These are phyloP conservation scores for Drosophila affinis DNA, from an alignment of 2,888 invertebrate genomes.

Conservation along the genomic window DNA sequence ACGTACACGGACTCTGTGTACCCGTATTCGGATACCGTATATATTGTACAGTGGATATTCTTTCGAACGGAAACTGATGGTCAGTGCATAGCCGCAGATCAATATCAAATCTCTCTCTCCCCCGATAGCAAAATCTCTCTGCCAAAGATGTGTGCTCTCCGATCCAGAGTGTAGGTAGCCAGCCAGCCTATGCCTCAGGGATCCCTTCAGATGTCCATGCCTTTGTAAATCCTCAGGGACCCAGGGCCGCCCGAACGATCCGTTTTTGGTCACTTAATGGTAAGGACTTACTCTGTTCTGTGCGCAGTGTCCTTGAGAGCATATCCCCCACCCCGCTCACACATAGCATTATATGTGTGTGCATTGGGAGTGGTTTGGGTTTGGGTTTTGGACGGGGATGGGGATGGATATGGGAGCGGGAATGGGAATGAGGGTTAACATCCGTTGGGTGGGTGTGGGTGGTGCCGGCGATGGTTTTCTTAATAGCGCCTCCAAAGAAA, in stretches of 20 bases:
- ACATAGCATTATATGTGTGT: too few species aligned
- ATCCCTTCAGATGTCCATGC: neutral
- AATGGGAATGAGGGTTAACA: neutral
- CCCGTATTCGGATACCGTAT: too few species aligned
- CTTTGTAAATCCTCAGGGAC: neutral
- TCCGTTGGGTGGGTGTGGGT: constrained; percentile 16
- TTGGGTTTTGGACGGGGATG: neutral
- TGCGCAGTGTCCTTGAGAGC: constrained; percentile 1
- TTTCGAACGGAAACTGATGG: too few species aligned
- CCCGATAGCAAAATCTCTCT: too few species aligned
- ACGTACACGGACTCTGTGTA: too few species aligned
- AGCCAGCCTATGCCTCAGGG: neutral
- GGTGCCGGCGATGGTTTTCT: constrained; percentile 11
- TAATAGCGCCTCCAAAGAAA: constrained; percentile 13
- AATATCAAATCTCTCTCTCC: too few species aligned
- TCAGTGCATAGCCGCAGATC: too few species aligned
- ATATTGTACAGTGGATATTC: too few species aligned
- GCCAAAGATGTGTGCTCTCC: too few species aligned
- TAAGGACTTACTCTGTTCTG: neutral
- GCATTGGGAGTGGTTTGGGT: neutral
- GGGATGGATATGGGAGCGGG: neutral
- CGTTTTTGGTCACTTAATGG: neutral
- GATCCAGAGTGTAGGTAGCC: neutral
- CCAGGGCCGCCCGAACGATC: neutral
- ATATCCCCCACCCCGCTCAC: neutral